These are phyloP conservation scores for Ceyx margarethae DNA, from an alignment of 2,113 vertebrate genomes.

Conservation along the genomic window DNA sequence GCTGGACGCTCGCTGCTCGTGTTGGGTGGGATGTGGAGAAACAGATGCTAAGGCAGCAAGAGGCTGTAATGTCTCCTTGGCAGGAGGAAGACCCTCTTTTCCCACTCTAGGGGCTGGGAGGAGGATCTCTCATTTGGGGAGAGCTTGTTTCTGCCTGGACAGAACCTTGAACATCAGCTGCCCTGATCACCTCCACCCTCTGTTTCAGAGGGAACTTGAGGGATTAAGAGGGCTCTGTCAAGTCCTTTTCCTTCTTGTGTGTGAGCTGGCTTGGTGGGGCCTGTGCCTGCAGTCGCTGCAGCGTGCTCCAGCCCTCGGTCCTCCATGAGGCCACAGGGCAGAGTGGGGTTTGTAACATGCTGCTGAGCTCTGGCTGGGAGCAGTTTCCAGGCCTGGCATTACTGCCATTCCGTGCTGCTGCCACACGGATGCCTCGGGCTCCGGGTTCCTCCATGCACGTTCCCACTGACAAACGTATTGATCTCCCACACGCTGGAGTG, in stretches of 20 bases:
- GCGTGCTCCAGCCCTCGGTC: background rate
- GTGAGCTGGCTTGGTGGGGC: background rate
- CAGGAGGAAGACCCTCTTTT: background rate
- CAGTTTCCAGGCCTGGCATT: background rate
- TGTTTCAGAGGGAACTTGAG: background rate
- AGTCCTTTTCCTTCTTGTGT: background rate
- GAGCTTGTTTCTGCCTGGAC: background rate
- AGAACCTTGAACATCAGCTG: background rate
- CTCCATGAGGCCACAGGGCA: background rate
- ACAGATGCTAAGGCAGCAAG: background rate
- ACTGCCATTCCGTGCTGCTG: background rate
- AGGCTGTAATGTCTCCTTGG: background rate
- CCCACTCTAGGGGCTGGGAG: background rate
- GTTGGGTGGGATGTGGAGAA: background rate
- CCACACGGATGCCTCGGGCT: background rate
- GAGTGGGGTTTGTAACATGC: background rate
- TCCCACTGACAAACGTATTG: conserved; percentile 9
- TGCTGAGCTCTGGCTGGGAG: background rate
- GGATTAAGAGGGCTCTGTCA: background rate
- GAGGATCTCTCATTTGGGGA: background rate
- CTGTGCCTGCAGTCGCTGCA: background rate
- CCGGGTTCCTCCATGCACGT: background rate
- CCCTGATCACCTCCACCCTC: background rate
- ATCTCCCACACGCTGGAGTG: conserved; percentile 6
- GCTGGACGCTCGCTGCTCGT: background rate